These are phyloP conservation scores for Phaethon lepturus DNA, from an alignment of 2,113 vertebrate species.

Conservation along the genomic window DNA sequence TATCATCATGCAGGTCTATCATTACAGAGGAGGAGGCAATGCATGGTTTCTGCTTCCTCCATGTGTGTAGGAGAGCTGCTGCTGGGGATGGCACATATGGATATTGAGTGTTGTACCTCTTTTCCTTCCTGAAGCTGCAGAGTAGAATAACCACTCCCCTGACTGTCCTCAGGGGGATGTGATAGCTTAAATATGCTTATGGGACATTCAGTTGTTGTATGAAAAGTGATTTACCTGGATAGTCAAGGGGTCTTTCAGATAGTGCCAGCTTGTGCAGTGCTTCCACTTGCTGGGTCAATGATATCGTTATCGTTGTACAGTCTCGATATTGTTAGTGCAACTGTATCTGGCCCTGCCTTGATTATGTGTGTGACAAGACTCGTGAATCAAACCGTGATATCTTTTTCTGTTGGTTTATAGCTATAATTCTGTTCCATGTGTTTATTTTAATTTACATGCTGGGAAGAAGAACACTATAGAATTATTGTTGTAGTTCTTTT, in stretches of 20 bases:
- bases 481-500: not conserved
- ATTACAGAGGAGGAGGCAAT: not conserved
- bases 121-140: not conserved
- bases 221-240: not conserved
- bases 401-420: not conserved
- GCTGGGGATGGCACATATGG: not conserved
- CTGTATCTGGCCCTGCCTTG: not conserved
- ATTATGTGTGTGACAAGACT: not conserved
- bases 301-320: not conserved
- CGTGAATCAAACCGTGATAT: not conserved
- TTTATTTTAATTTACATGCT: slow-evolving; percentile 21
- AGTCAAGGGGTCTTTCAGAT: not conserved
- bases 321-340: not conserved
- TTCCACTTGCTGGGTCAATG: not conserved
- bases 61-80: not conserved
- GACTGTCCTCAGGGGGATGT: not conserved
- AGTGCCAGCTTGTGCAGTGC: not conserved
- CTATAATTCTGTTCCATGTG: not conserved
- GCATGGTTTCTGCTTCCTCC: not conserved
- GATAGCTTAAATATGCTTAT: not conserved
- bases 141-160: not conserved
- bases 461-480: not conserved
- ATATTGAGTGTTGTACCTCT: not conserved
- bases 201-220: not conserved
- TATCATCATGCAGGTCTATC: not conserved